Conservation (phyloP, 2,797 vertebrate genomes). For the Gadopsis marmoratus region DNA sequence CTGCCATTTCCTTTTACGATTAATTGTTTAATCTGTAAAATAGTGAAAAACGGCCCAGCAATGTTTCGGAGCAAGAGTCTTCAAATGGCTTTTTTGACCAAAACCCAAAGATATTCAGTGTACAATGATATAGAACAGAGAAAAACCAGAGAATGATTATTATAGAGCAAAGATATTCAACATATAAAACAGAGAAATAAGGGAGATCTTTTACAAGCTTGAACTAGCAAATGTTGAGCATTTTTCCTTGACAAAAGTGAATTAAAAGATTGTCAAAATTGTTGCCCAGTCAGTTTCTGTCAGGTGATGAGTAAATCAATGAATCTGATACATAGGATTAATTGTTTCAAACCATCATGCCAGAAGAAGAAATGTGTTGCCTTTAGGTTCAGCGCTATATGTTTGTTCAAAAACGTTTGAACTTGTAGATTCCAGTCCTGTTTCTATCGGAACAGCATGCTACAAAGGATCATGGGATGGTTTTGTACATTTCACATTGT, state of each 20-base stretch:
- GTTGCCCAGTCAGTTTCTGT: background rate
- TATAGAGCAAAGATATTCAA: background rate
- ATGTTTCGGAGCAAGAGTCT: background rate
- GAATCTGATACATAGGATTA: background rate
- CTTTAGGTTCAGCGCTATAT: conserved; percentile 15
- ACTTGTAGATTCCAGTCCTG: background rate
- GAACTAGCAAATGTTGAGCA: background rate
- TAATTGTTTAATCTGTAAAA: background rate
- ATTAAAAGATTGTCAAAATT: background rate
- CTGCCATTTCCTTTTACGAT: background rate
- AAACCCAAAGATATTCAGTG: background rate
- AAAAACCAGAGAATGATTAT: background rate
- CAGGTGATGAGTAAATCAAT: background rate
- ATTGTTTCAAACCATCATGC: background rate
- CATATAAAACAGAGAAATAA: background rate
- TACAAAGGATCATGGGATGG: background rate
- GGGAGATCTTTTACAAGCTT: background rate
- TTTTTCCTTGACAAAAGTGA: background rate
- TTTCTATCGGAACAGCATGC: conserved; percentile 32
- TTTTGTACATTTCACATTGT: background rate
- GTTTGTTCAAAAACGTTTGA: conserved; percentile 5
- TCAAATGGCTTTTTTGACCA: background rate
- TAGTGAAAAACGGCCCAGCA: background rate
- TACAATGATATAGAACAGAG: background rate
- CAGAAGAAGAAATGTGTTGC: background rate